Evolutionary conservation across 2,888 invertebrate genomes (phyloP), one percentile per base, ranked within the genome.

Genomic region (Orthosia cruda): DNA sequence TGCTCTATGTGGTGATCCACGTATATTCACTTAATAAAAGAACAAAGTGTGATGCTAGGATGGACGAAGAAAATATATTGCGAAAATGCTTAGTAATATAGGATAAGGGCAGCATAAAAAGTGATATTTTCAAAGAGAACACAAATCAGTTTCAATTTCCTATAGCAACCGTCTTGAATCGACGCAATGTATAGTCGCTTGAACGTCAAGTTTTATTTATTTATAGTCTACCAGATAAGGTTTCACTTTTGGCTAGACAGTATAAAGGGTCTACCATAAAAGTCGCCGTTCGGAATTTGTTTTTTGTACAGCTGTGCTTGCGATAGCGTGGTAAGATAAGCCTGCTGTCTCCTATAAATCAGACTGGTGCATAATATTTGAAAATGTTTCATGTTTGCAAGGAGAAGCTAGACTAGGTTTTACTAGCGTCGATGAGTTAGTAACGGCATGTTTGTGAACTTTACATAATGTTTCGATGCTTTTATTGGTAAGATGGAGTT

Each of bases 361-460:
- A 84, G 84, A 74, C 70, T 18, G 62, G 80, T 83, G 82, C 83
- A 85, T 85, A 85, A 77, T 80, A 83, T 85, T 85, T 85, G 75
- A 78, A 80, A 85, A 80, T 78, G 85, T 85, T 85, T 85, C 77
- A 85, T 85, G 83, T 73, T 80, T 65, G 80, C 77, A 66, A 61
- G 69, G 64, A 81, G 57, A 70, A 64, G 40, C 59, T 0, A 74
- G 71, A 64, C 67, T 65, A 58, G 40, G 65, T 72, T 81, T 84
- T 72, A 77, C 59, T 63, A 32, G 68, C 68, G 57, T 83, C 75
- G 75, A 83, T 80, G 72, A 65, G 74, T 78, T 62, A 70, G 45
- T 68, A 66, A 82, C 65, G 62, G 66, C 58, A 57, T 52, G 61
- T 32, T 72, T 23, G 61, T 70, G 54, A 70, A 69, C 23, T 58